A percentile compares a stretch with the other conserved stretches of the same genome.
Evolutionary conservation across 2,113 vertebrate genomes (phyloP).

Genomic region (Kobus ellipsiprymnus): DNA sequence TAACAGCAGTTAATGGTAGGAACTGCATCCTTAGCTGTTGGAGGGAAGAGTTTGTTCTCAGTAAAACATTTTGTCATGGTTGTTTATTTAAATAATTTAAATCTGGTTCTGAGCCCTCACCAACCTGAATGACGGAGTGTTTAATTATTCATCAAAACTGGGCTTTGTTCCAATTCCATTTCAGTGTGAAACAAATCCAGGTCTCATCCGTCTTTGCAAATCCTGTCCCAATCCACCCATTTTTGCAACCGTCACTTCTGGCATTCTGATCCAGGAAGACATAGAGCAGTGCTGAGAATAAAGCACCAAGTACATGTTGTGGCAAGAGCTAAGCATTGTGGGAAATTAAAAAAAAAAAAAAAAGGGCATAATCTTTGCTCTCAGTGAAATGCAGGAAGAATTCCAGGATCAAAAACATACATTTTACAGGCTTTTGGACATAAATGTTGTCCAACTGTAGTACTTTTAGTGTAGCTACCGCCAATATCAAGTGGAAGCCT

Average conservation of each 20-base stretch:
- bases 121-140: neutral
- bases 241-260: rapidly evolving
- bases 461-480: neutral
- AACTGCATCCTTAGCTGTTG: neutral
- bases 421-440: neutral
- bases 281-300: neutral
- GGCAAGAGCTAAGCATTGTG: neutral
- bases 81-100: neutral
- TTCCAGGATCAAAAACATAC: neutral
- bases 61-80: neutral
- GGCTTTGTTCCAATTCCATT: neutral
- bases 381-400: neutral
- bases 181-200: neutral
- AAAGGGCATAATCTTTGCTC: neutral
- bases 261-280: neutral
- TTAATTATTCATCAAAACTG: neutral
- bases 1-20: no score
- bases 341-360: neutral
- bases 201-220: neutral
- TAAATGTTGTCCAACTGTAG: neutral
- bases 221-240: neutral
- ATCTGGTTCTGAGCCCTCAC: neutral
- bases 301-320: neutral
- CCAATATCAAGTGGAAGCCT: neutral
- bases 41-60: neutral